A percentile compares a stretch with the other conserved stretches of the same genome.
These are phyloP conservation scores for Serrognathus titanus DNA, from an alignment of 2,888 invertebrate species.

Conservation along the genomic window DNA sequence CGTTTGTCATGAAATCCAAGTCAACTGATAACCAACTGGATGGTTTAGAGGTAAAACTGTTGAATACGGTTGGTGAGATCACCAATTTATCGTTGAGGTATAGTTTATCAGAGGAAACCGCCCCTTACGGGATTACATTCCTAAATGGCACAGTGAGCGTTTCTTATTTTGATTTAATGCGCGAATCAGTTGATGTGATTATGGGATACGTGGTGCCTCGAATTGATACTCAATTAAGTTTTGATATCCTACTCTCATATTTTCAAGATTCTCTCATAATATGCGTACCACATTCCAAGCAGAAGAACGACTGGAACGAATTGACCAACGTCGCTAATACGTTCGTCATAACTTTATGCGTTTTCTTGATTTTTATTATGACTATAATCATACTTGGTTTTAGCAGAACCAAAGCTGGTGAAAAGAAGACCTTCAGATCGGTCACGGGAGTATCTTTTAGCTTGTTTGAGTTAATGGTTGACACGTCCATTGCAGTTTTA, in stretches of 20 bases:
- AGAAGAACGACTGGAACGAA: conserved; percentile 28
- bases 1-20: conserved; percentile 35
- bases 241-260: conserved; percentile 39
- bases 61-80: conserved; percentile 32
- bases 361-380: conserved; percentile 12
- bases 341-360: conserved; percentile 21
- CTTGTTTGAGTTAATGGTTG: conserved; percentile 25
- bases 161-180: conserved; percentile 30
- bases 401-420: not conserved
- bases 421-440: not conserved
- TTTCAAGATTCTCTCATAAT: conserved; percentile 38
- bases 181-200: conserved; percentile 35
- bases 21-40: conserved; percentile 18
- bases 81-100: conserved; percentile 33
- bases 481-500: conserved; percentile 23
- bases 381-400: conserved; percentile 3
- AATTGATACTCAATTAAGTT: conserved; percentile 27
- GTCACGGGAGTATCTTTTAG: not conserved
- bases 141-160: conserved; percentile 33
- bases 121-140: conserved; percentile 30
- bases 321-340: conserved; percentile 22
- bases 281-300: conserved; percentile 40
- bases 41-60: conserved; percentile 34
- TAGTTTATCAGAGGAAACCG: conserved; percentile 20
- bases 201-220: conserved; percentile 40